phyloP scores from a whole-genome alignment of 2,797 vertebrate genomes.

The Chelidonichthys spinosus region DNA sequence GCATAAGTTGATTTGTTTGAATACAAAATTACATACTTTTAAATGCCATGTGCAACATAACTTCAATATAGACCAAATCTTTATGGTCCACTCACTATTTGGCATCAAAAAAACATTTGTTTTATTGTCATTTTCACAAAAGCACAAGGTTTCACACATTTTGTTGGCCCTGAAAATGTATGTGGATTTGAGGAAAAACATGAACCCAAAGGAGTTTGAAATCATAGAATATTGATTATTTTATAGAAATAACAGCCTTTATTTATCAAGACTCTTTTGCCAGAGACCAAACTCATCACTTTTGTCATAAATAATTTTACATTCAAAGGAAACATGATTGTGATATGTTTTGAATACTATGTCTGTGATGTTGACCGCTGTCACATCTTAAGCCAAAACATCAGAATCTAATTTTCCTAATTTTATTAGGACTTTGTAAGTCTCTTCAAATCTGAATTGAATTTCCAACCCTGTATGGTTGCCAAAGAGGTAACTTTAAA shows the following conservation, averaged over 20 bases:
- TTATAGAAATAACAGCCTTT: not conserved
- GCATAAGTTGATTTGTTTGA: not conserved
- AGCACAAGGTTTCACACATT: not conserved
- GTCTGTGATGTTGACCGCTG: not conserved
- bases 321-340: not conserved
- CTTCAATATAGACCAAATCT: not conserved
- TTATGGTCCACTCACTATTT: not conserved
- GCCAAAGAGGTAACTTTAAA: not conserved
- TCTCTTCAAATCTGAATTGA: not conserved
- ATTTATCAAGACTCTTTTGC: not conserved
- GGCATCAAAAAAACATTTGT: not conserved
- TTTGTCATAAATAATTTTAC: not conserved
- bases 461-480: not conserved
- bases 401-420: not conserved
- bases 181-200: not conserved
- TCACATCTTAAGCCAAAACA: not conserved
- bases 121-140: slow-evolving; percentile 10
- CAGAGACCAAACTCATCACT: not conserved
- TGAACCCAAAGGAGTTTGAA: not conserved
- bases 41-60: not conserved
- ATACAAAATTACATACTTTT: not conserved
- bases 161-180: not conserved
- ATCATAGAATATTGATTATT: not conserved
- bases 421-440: not conserved
- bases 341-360: not conserved